Percentiles rank a stretch among this genome's conserved stretches.
These are phyloP conservation scores for Callimorpha dominula DNA, from an alignment of 2,888 invertebrate species.

Conservation along the genomic window DNA sequence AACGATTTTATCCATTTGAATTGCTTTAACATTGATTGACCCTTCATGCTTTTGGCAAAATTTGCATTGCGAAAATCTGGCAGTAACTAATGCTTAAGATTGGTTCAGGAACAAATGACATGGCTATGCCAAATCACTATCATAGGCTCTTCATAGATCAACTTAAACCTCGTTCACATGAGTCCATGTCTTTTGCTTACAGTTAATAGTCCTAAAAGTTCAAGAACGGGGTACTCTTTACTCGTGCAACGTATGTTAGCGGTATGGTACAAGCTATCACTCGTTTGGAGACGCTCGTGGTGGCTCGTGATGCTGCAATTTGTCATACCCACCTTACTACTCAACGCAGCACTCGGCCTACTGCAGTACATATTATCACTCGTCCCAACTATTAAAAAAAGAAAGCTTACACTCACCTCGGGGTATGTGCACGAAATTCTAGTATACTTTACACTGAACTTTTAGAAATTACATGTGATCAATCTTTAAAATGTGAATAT, in stretches of 20 bases:
- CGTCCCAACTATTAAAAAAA: constrained; percentile 80
- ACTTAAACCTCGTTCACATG: neutral
- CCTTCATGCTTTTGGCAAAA: neutral
- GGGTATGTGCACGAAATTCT: constrained; percentile 57
- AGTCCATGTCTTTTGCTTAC: neutral
- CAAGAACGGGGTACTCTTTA: constrained; percentile 65
- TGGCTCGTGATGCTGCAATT: constrained; percentile 89
- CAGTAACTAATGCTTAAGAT: no score
- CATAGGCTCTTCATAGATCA: neutral
- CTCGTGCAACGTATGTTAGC: constrained; percentile 88
- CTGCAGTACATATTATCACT: constrained; percentile 68
- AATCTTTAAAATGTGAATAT: neutral
- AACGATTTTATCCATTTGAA: neutral
- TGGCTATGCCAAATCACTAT: neutral
- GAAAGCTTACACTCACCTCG: constrained; percentile 82
- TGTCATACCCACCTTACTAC: constrained; percentile 89
- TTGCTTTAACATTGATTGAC: neutral
- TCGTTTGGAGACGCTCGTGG: constrained; percentile 90
- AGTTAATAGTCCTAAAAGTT: constrained; percentile 66
- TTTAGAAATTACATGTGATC: neutral
- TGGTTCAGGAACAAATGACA: neutral
- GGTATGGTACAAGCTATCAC: constrained; percentile 89
- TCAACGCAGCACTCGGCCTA: constrained; percentile 87
- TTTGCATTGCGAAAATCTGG: neutral
- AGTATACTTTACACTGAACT: neutral